Conservation (phyloP, 2,113 vertebrate species). For the Channa maculata region DNA sequence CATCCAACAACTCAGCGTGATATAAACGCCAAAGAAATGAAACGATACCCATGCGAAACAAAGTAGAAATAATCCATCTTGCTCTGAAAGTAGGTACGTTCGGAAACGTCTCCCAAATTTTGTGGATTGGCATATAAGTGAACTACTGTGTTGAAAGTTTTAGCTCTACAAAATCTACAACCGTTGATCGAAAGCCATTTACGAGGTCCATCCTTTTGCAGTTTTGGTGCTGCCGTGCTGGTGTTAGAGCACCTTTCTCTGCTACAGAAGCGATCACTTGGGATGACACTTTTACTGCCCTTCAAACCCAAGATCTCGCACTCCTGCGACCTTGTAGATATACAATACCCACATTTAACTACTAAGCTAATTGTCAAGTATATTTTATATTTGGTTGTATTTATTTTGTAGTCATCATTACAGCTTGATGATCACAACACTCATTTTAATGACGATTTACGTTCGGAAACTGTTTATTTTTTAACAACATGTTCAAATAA, state of each 20-base stretch:
- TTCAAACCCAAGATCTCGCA: slow-evolving; percentile 61
- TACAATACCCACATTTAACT: slow-evolving; percentile 52
- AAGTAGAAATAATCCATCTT: background rate
- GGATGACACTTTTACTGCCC: slow-evolving; percentile 75
- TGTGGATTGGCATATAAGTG: slow-evolving; percentile 47
- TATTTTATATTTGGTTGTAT: slow-evolving; percentile 17
- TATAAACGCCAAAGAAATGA: slow-evolving; percentile 58
- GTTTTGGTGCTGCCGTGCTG: slow-evolving; percentile 41
- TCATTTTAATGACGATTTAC: background rate
- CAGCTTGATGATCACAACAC: background rate
- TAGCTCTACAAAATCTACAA: slow-evolving; percentile 60
- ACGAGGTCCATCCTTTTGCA: slow-evolving; percentile 55
- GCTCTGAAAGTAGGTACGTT: slow-evolving; percentile 12
- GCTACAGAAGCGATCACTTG: slow-evolving; percentile 24
- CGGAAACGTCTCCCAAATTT: slow-evolving; percentile 24
- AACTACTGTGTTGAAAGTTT: slow-evolving; percentile 77
- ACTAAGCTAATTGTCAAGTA: slow-evolving; percentile 6
- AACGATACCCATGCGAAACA: slow-evolving; percentile 7
- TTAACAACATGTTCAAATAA: too few relatives aligned
- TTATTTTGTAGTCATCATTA: slow-evolving; percentile 4
- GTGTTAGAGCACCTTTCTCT: slow-evolving; percentile 19
- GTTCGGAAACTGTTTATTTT: background rate
- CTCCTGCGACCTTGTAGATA: slow-evolving; percentile 62
- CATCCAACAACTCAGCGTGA: slow-evolving; percentile 80
- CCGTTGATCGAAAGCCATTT: slow-evolving; percentile 60